Evolutionary conservation across 1,140 invertebrate species (phyloP), one percentile per base, ranked within the genome.

Genomic region (Drosophila littoralis): DNA sequence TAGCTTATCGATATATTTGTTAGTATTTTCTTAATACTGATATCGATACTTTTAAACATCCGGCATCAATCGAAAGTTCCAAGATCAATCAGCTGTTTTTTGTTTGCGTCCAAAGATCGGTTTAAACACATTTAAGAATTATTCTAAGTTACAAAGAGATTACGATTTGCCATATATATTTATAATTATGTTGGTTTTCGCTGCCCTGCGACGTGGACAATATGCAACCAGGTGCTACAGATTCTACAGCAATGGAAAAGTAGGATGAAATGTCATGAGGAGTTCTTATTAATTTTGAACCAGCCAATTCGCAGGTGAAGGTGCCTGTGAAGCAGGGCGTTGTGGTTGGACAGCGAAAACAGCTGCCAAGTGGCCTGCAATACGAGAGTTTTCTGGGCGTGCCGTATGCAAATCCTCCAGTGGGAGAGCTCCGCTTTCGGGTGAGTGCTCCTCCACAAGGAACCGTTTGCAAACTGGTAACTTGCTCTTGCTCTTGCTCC

Each of bases 341-440:
- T 46, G 58, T 92, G 15, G 72, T 86, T 22, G 91, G 91, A 1
- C 55, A 61, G 12, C 65, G 89, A 15, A 64, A 76, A 10, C 60
- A 58, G 22, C 55, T 92, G 36, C 65, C 81, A 13, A 91, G 92
- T 83, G 93, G 93, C 5, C 79, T 91, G 17, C 50, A 91, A 13
- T 94, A 92, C 68, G 93, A 93, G 33, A 93, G 93, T 52, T 94
- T 94, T 51, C 92, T 93, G 65, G 93, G 93, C 0, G 90, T 94
- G 3, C 93, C 93, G 4, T 94, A 94, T 74, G 93, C 93, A 1
- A 75, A 93, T 50, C 93, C 93, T 35, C 94, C 94, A 0, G n/a
- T 93, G 4, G 93, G 93, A 57, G 75, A 92, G 15, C 75, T 94
- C 1, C 78, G 93, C 50, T 94, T 93, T 69, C 92, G 91, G 82